Conservation (phyloP, 2,113 vertebrate genomes). For the Agapornis roseicollis region DNA sequence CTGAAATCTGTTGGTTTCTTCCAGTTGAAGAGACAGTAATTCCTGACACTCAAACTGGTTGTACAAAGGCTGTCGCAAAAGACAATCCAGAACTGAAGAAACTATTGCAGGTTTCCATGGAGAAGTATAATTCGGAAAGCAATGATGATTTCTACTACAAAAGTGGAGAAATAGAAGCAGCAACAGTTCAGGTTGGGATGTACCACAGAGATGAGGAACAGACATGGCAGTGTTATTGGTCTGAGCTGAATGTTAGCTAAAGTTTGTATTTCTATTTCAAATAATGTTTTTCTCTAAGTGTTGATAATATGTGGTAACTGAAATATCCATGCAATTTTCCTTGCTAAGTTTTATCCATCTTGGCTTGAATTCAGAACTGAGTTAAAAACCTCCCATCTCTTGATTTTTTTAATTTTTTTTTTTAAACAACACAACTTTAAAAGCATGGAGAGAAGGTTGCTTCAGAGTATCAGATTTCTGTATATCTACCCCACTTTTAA, state of each 20-base stretch:
- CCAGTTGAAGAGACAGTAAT: not conserved
- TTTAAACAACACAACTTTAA: not conserved
- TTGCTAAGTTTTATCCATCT: not conserved
- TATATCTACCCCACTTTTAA: not conserved
- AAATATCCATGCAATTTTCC: not conserved
- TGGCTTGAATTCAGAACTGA: not conserved
- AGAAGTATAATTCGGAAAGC: slow-evolving; percentile 56
- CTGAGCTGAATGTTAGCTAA: not conserved
- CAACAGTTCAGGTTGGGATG: slow-evolving; percentile 62
- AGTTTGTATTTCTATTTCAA: not conserved
- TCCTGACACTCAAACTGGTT: not conserved
- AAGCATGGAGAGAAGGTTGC: not conserved
- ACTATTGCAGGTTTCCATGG: slow-evolving; percentile 26
- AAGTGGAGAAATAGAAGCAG: slow-evolving; percentile 28
- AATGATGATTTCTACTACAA: slow-evolving; percentile 60
- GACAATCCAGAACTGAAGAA: slow-evolving; percentile 52
- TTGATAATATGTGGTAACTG: not conserved
- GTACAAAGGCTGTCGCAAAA: not conserved
- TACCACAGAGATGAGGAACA: not conserved
- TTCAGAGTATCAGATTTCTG: not conserved
- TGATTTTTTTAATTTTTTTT: not conserved
- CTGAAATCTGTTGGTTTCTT: slow-evolving; percentile 8
- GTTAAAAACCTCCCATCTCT: not conserved
- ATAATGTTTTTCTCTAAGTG: not conserved
- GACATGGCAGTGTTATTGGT: not conserved